A percentile compares a stretch with the other conserved stretches of the same genome.
phyloP scores from a whole-genome alignment of 2,797 vertebrate genomes.

The Calcarius lapponicus region DNA sequence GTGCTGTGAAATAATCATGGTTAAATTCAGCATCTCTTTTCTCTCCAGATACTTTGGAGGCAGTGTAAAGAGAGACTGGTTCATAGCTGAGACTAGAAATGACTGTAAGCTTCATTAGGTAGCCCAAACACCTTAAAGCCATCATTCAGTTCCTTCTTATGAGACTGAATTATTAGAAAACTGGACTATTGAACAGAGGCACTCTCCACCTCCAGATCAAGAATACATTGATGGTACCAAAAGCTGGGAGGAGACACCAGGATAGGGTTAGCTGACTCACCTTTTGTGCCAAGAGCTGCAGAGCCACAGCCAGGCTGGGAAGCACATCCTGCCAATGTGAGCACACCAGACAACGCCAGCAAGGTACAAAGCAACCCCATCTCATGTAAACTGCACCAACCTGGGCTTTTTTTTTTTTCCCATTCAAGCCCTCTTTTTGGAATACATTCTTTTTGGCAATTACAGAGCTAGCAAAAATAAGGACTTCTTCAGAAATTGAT shows the following conservation, averaged over 20 bases:
- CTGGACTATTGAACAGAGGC: background rate
- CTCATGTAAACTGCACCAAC: background rate
- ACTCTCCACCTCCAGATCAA: background rate
- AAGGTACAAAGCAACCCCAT: background rate
- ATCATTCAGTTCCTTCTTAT: background rate
- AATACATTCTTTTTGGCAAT: background rate
- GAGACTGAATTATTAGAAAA: background rate
- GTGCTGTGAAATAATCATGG: background rate
- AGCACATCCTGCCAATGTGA: fast-evolving
- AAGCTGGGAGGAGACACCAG: background rate
- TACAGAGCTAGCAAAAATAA: background rate
- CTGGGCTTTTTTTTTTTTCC: background rate
- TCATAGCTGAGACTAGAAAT: background rate
- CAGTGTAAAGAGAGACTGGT: background rate
- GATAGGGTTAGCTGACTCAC: background rate
- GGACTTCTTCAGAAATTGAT: background rate
- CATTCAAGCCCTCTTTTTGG: background rate
- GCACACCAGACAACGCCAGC: background rate
- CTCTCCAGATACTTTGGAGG: background rate
- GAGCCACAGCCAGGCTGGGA: background rate
- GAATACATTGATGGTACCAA: background rate
- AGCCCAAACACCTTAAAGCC: background rate
- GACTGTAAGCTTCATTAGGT: fast-evolving
- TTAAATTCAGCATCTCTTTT: background rate
- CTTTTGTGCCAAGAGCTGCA: background rate